Evolutionary conservation across 2,113 vertebrate genomes (phyloP), one percentile per base, ranked within the genome.

Genomic region (Fulica atra): DNA sequence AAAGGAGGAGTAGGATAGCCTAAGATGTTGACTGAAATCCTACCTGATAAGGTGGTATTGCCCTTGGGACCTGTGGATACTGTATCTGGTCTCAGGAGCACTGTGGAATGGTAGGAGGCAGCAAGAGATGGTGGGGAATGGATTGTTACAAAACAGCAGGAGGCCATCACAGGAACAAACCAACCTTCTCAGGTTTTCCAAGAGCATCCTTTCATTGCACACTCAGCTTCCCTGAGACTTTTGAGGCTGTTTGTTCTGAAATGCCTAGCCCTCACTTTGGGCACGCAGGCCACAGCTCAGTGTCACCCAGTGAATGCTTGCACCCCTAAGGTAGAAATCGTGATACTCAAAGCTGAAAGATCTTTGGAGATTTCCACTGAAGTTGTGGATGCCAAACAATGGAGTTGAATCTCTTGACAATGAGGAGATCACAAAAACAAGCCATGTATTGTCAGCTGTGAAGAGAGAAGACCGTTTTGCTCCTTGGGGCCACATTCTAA

Each of bases 401-500:
- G 36, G 77, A 66, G 40, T 6, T 3, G 6, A 92, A 72, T 72
- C 50, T 82, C 84, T 80, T 54, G 74, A 77, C 96, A 96, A 89
- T 10, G 50, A 83, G 38, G 10, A 84, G 59, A 82, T 94, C 81
- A 85, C 70, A 77, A 89, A 93, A 95, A 96, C 81, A 85, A 93
- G 69, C 88, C 76, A 12, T 85, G 91, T 88, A 46, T 94, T 95
- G 95, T 96, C 96, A 97, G 96, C 93, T 96, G 59, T 92, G 93
- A 93, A 91, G 89, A 63, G 60, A 86, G 88, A 80, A 72, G 66
- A 92, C 77, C 0, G 0, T 61, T 91, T 79, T 82, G 19, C 54
- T 89, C 95, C 96, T 95, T 84, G 51, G 95, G 95, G 96, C 91
- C 91, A 93, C 88, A 65, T 85, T 94, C 83, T 96, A 97, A 96